Percentiles rank a stretch among this genome's conserved stretches.
These are phyloP conservation scores for Rhynchopsitta pachyrhyncha DNA, from an alignment of 2,113 vertebrate genomes.

Conservation along the genomic window DNA sequence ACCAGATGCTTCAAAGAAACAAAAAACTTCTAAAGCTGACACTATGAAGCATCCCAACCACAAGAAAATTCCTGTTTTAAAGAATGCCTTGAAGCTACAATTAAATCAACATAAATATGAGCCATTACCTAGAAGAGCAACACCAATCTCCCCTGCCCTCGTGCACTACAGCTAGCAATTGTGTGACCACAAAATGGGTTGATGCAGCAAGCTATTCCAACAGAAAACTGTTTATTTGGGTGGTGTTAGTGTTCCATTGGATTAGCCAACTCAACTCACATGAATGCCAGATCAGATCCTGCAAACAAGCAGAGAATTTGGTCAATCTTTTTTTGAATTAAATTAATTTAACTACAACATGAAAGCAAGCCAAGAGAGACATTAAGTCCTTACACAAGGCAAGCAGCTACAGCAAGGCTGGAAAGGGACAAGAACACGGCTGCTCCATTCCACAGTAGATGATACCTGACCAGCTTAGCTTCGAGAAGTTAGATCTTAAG, in stretches of 20 bases:
- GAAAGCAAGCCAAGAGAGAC: background rate
- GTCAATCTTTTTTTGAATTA: background rate
- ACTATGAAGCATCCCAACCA: background rate
- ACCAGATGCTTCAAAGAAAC: background rate
- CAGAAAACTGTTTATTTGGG: background rate
- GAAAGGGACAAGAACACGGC: background rate
- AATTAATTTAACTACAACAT: background rate
- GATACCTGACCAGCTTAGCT: background rate
- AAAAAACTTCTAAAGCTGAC: background rate
- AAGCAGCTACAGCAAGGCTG: background rate
- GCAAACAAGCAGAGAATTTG: background rate
- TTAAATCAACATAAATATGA: background rate
- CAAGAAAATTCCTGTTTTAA: background rate
- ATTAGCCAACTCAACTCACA: background rate
- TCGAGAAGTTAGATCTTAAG: background rate
- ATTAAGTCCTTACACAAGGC: background rate
- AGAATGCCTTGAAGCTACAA: background rate
- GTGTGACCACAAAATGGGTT: background rate
- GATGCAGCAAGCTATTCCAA: background rate
- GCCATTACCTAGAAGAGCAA: background rate
- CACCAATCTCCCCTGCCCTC: background rate
- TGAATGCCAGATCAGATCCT: background rate
- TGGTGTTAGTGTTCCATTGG: background rate
- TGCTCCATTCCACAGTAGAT: fast-evolving
- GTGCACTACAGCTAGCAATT: background rate